Base-by-base conservation (phyloP, 2,888 invertebrate genomes). In the Pseudanteris insignis region DNA sequence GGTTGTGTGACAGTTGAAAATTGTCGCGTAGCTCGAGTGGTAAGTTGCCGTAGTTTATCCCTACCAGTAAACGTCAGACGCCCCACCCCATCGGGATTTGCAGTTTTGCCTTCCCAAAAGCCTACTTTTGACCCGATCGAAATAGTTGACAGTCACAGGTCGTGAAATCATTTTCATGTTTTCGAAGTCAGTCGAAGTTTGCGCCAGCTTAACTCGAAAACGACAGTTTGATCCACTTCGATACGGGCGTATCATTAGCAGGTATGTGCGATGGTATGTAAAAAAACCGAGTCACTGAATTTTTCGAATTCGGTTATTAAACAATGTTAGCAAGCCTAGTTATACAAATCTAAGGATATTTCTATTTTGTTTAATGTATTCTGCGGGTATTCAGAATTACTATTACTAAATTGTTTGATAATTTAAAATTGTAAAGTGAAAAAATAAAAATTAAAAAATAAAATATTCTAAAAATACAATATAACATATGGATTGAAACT, bases 91-190 rank as follows among this genome's bases (percentile, higher is more conserved):
- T n/a, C 3, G n/a, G 37, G 46, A 41, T 53, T 47, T 51, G 38
- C 34, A 46, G 41, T 32, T 40, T 47, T 41, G 44, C 47, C 59
- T 53, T 59, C 51, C 51, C 34, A 51, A 59, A 59, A 57, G 59
- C 40, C 51, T 46, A 24, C 59, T 51, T 59, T 59, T 46, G 51
- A 46, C 46, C 40, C 33, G 51, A 51, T 34, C 51, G 29, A 51
- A 59, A 46, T 59, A 59, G 44, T 40, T 59, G 40, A 40, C 34
- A 46, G 51, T 59, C 59, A 40, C 51, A 40, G 59, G 29, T 59
- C 51, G 59, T 46, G 50, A 59, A 59, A 51, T 59, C 59, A 51
- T 59, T 59, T 59, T 59, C 51, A 59, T 51, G 59, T 46, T 51
- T 51, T 46, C 37, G 33, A 38, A 46, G 46, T 44, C 50, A 58